A percentile compares a stretch with the other conserved stretches of the same genome.
Evolutionary conservation across 2,797 vertebrate genomes (phyloP).

Genomic region (Ispidina lecontei): DNA sequence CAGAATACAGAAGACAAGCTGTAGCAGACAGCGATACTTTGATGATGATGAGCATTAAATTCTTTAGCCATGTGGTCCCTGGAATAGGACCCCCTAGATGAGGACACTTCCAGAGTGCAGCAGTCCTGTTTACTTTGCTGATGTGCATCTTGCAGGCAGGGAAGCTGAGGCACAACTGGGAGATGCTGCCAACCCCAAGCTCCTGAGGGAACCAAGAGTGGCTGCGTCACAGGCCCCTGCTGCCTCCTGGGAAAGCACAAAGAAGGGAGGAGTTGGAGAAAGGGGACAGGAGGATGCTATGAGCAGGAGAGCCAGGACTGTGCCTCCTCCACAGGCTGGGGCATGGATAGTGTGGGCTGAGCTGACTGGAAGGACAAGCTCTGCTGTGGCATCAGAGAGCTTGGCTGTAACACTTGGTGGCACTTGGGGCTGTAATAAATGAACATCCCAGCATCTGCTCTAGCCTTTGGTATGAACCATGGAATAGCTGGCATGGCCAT

Average conservation of each 20-base stretch:
- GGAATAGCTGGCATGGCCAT: not conserved
- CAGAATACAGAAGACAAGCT: fast-evolving
- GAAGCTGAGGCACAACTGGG: not conserved
- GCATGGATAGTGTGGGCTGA: not conserved
- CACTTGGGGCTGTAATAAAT: not conserved
- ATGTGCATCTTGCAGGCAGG: not conserved
- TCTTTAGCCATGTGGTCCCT: not conserved
- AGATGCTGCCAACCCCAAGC: not conserved
- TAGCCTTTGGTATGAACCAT: not conserved
- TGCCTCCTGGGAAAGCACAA: not conserved
- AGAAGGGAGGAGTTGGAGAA: not conserved
- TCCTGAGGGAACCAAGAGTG: not conserved
- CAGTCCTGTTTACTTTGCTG: fast-evolving
- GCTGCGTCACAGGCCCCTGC: not conserved
- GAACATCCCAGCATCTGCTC: not conserved
- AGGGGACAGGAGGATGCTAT: not conserved
- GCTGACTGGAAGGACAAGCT: not conserved
- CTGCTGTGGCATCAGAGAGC: not conserved
- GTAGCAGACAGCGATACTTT: not conserved
- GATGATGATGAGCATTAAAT: not conserved
- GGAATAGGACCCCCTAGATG: not conserved
- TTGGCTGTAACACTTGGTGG: not conserved
- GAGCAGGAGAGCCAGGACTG: not conserved
- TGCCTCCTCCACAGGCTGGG: not conserved
- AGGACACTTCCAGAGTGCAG: not conserved